Evolutionary conservation across 2,888 invertebrate species (phyloP).

Genomic region (Heteromurus nitidus): DNA sequence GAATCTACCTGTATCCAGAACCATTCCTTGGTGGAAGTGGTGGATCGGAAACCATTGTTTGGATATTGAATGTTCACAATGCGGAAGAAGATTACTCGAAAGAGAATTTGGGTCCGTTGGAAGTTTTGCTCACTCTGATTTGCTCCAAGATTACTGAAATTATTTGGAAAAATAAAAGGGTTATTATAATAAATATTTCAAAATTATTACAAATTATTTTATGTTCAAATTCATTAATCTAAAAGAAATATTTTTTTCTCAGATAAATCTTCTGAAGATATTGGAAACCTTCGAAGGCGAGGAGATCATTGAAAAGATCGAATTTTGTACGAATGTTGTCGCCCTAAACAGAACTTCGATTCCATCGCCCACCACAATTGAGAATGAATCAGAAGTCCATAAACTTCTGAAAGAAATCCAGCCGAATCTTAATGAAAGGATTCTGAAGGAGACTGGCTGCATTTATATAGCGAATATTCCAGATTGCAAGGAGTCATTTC

Average conservation of each 20-base stretch:
- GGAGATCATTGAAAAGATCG: not conserved
- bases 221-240: too few relatives aligned
- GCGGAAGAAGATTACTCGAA: not conserved
- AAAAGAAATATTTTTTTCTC: too few relatives aligned
- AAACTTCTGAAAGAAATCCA: not conserved
- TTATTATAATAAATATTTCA: not conserved
- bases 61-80: not conserved
- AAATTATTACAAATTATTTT: not conserved
- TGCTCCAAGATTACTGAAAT: not conserved
- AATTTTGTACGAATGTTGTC: not conserved
- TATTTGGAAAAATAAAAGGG: not conserved
- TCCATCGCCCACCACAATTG: not conserved
- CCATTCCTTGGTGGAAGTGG: too few relatives aligned
- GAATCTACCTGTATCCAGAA: conserved; percentile 8
- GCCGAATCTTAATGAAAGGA: not conserved
- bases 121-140: not conserved
- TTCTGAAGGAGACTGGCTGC: not conserved
- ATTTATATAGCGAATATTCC: not conserved
- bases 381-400: not conserved
- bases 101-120: not conserved
- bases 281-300: not conserved
- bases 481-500: not conserved
- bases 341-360: not conserved
- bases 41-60: not conserved
- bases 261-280: not conserved